Evolutionary conservation across 2,888 invertebrate species (phyloP), one percentile per base, ranked within the genome.

Genomic region (Temnothorax unifasciatus): DNA sequence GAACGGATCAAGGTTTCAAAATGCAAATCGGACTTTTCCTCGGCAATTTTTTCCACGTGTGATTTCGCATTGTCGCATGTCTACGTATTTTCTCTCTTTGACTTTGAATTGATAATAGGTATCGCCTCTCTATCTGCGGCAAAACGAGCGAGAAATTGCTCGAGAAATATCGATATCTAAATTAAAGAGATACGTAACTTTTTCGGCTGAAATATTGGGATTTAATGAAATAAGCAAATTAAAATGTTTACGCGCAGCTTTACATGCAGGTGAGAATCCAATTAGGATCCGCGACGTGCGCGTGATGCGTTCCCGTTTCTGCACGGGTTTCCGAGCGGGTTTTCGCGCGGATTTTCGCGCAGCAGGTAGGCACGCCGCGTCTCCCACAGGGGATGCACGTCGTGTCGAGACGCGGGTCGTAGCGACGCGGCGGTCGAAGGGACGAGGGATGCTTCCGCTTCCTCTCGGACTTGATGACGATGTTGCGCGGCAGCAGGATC

Each of bases 401-500:
- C 3, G 2, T 5, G 47, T 29, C 25, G 25, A 9, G 8, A 9
- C 38, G 21, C 9, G 52, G 4, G 29, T 29, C 29, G 3, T 29
- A 3, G 29, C 29, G 29, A 3, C 87, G 84, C 29, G 90, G 90
- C 1, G 89, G 86, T 41, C 71, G 82, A 6, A 76, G 84, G 2
- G 90, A 90, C 0, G 91, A 92, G 6, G 92, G 93, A 83, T 92
- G 92, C 61, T 88, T 90, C 68, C 77, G 89, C n/a, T 84, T 89
- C 15, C 85, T 90, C 25, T 82, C 75, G 0, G 89, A 47, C 57
- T 89, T 85, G 18, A 93, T 93, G 29, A 91, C 79, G 44, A 94
- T 88, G 74, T 93, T 93, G 5, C 47, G 82, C 1, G 93, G 93
- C 57, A 93, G 83, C 66, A 93, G 84, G 63, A 94, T 92, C 66